Evolutionary conservation across 1,140 invertebrate species (phyloP), one percentile per base, ranked within the genome.

Genomic region (Nasonia vitripennis): DNA sequence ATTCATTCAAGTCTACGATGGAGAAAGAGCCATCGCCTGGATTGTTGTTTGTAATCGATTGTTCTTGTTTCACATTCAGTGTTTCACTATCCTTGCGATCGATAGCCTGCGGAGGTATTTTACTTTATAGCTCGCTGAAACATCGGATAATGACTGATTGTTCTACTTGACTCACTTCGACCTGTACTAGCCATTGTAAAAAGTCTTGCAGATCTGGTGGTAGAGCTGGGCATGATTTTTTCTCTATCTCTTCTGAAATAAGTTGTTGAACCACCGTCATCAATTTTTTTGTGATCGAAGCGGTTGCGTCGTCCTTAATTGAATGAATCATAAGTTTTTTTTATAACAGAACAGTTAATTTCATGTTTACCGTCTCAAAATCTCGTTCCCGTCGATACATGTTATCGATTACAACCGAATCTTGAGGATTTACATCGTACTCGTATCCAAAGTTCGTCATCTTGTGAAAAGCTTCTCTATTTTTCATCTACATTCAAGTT

Each of bases 1-100:
- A 85, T 51, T 71, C 70, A 31, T 55, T 34, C 11, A 84, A 55
- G 12, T 73, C 67, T 27, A 31, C 23, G 34, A 75, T 55, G 73
- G 73, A 45, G 31, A 31, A 41, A 75, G 41, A 37, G 4, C 34
- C 17, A 2, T 68, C 20, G 34, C 31, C 51, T 67, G 55, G 11
- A 79, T 23, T 31, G 41, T 67, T 79, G n/a, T 62, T 79, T 79
- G 23, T 23, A 1, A 77, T 77, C 37, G 37, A 71, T 34, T 41
- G 20, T 17, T 62, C 55, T n/a, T 20, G 55, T n/a, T n/a, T 71
- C 11, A 31, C 12, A 11, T 31, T 10, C n/a, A 75, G 34, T 17
- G 17, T 1, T 2, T 75, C 17, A 37, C 73, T 75, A 17, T 75
- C 6, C 34, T 17, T n/a, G 17, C 17, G 17, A 62, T 62, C 55